These are phyloP conservation scores for Aethina tumida DNA, from an alignment of 1,140 invertebrate genomes.

Conservation along the genomic window DNA sequence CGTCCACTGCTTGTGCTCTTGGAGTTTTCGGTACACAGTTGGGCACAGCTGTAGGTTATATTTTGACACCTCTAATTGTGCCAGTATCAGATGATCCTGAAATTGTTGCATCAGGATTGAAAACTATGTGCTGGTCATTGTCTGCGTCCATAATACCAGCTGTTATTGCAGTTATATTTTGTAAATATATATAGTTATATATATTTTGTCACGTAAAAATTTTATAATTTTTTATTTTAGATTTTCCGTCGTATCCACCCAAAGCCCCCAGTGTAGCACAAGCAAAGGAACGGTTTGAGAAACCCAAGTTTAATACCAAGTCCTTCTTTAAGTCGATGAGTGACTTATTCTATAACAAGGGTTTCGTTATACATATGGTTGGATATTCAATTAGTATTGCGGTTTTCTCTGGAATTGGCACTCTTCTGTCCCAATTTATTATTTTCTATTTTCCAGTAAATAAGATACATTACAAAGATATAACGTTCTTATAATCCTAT, in stretches of 20 bases:
- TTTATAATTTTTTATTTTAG: slow-evolving; percentile 31
- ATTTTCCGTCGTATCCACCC: slow-evolving; percentile 46
- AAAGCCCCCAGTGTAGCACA: too few relatives aligned
- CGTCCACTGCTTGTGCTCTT: slow-evolving; percentile 65
- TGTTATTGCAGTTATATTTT: slow-evolving; percentile 45
- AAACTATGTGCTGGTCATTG: slow-evolving; percentile 36
- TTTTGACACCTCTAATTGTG: slow-evolving; percentile 38
- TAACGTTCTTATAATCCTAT: too few relatives aligned
- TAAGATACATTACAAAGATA: too few relatives aligned
- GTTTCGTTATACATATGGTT: slow-evolving; percentile 18
- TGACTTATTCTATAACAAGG: slow-evolving; percentile 15
- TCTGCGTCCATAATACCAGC: slow-evolving; percentile 46
- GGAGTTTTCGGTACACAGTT: slow-evolving; percentile 73
- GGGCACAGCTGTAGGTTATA: slow-evolving; percentile 36
- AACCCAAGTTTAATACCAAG: slow-evolving; percentile 10
- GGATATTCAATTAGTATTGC: slow-evolving; percentile 22
- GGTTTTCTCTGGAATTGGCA: slow-evolving; percentile 21
- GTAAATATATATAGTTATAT: slow-evolving; percentile 43
- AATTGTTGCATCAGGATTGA: slow-evolving; percentile 34
- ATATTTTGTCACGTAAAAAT: too few relatives aligned
- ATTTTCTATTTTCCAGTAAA: slow-evolving; percentile 17
- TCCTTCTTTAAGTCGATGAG: slow-evolving; percentile 13
- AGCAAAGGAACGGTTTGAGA: slow-evolving; percentile 14
- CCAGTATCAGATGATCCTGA: slow-evolving; percentile 37
- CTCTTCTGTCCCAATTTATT: slow-evolving; percentile 23